A percentile compares a stretch with the other conserved stretches of the same genome.
Evolutionary conservation across 2,113 vertebrate species (phyloP).

Genomic region (Hipposideros armiger): DNA sequence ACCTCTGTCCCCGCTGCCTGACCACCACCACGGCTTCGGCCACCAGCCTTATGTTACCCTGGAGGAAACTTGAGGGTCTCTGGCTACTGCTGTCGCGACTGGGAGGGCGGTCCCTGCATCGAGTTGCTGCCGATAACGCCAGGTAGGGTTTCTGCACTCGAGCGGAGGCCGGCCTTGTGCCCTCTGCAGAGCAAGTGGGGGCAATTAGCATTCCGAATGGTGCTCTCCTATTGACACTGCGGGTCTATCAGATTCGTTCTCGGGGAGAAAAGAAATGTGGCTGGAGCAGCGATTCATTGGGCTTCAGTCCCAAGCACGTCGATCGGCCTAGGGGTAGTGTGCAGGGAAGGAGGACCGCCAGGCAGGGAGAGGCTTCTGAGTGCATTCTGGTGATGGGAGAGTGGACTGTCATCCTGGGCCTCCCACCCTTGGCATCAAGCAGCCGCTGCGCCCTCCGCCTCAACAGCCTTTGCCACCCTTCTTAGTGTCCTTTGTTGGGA

Average conservation of each 20-base stretch:
- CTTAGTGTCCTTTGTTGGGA: conserved; percentile 48
- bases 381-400: conserved; percentile 1
- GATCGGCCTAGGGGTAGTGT: conserved; percentile 26
- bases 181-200: conserved; percentile 40
- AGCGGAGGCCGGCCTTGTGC: neutral
- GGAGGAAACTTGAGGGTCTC: conserved; percentile 81
- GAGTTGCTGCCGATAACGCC: conserved; percentile 65
- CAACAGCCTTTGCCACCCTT: conserved; percentile 13
- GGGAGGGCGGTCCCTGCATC: conserved; percentile 68
- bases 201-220: conserved; percentile 66
- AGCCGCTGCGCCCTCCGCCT: conserved; percentile 16
- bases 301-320: neutral
- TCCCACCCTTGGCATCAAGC: neutral
- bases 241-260: conserved; percentile 68
- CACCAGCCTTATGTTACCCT: conserved; percentile 79
- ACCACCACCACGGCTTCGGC: neutral
- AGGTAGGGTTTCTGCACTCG: conserved; percentile 81
- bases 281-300: conserved; percentile 58
- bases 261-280: conserved; percentile 48
- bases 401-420: neutral
- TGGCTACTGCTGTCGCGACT: conserved; percentile 75
- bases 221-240: neutral
- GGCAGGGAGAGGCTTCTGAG: neutral
- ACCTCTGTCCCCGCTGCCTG: neutral
- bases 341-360: rapidly evolving